Percentiles rank a stretch among this genome's conserved stretches.
These are phyloP conservation scores for Dasypus novemcinctus DNA, from an alignment of 2,113 vertebrate species.

Conservation along the genomic window DNA sequence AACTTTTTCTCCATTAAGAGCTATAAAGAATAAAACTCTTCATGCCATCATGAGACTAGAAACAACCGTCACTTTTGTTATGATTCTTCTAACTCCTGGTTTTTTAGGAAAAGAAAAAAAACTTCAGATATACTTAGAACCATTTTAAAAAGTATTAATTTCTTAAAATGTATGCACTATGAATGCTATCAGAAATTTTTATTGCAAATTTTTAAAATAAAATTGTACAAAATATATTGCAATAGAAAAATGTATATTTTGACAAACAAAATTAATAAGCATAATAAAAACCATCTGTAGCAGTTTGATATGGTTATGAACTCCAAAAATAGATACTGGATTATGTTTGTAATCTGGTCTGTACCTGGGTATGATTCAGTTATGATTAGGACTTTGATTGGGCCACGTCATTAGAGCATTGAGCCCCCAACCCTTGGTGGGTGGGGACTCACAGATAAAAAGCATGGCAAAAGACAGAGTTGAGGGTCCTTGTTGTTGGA, in stretches of 20 bases:
- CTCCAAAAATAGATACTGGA: too few species aligned
- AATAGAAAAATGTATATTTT: background rate
- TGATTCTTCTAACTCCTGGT: background rate
- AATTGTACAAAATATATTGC: background rate
- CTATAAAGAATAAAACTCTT: background rate
- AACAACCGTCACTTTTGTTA: background rate
- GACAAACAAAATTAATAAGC: background rate
- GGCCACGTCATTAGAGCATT: too few species aligned
- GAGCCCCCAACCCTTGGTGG: too few species aligned
- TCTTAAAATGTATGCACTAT: background rate
- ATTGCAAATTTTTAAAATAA: background rate
- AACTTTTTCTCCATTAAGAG: background rate
- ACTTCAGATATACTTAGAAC: background rate
- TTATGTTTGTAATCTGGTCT: too few species aligned
- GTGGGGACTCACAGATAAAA: too few species aligned
- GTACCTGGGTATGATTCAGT: too few species aligned
- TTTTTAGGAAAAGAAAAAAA: background rate
- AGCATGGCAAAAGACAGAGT: too few species aligned
- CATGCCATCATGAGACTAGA: background rate
- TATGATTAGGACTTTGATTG: too few species aligned
- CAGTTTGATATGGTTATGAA: too few species aligned
- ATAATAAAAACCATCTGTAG: background rate
- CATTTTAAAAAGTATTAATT: background rate
- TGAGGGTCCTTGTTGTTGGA: too few species aligned
- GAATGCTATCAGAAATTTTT: background rate